Conservation (phyloP, 2,888 invertebrate genomes). For the Pemphredon lugubris region DNA sequence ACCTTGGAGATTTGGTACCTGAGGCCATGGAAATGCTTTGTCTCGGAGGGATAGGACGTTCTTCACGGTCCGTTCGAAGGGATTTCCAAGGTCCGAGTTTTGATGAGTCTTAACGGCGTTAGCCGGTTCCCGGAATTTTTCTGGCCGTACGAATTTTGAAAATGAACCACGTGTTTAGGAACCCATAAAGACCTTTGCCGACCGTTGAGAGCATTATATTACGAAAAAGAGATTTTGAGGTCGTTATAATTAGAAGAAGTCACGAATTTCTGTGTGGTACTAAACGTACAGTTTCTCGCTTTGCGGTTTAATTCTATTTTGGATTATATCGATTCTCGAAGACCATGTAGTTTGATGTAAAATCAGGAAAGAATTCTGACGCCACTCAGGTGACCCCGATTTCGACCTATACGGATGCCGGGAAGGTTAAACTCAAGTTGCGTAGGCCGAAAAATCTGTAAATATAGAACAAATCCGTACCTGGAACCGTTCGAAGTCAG, state of each 20-base stretch:
- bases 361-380: too few relatives aligned
- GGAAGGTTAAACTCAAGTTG: constrained; percentile 7
- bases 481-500: background rate
- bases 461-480: background rate
- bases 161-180: background rate
- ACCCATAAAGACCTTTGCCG: too few relatives aligned
- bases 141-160: background rate
- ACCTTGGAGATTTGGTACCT: constrained; percentile 34
- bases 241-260: background rate
- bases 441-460: constrained; percentile 11
- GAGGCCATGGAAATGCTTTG: constrained; percentile 33
- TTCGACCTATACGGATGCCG: constrained; percentile 14
- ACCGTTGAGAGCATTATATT: too few relatives aligned
- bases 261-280: constrained; percentile 13
- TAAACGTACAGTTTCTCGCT: constrained; percentile 14
- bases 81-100: constrained; percentile 1
- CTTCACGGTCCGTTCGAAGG: background rate
- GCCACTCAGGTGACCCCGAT: constrained; percentile 23
- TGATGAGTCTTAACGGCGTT: background rate
- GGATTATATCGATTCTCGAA: background rate
- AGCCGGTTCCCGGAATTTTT: background rate
- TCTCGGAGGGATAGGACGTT: constrained; percentile 29
- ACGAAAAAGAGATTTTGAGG: background rate
- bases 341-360: too few relatives aligned
- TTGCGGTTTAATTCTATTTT: constrained; percentile 16